Percentiles rank a stretch among this genome's conserved stretches.
These are phyloP conservation scores for Sphaerophoria taeniata DNA, from an alignment of 2,888 invertebrate species.

Conservation along the genomic window DNA sequence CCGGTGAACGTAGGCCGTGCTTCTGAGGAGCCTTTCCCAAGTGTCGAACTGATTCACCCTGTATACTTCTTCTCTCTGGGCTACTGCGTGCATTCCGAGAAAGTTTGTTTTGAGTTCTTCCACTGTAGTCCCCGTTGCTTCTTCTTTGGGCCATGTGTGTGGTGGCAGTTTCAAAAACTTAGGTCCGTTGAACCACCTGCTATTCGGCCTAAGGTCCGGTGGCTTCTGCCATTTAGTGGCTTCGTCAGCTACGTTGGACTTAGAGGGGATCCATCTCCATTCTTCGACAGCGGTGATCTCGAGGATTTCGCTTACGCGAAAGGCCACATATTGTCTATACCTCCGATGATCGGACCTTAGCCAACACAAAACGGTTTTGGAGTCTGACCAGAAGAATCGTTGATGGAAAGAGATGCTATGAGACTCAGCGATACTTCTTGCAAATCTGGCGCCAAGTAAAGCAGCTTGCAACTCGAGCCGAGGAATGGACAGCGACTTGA, in stretches of 20 bases:
- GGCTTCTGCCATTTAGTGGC: slow-evolving; percentile 11
- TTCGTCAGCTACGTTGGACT: slow-evolving; percentile 17
- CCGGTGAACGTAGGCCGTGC: neutral
- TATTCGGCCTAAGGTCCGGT: neutral
- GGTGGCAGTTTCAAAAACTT: neutral
- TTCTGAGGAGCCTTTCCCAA: neutral
- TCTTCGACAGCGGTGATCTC: neutral
- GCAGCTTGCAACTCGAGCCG: slow-evolving; percentile 69
- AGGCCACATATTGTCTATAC: neutral
- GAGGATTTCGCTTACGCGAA: neutral
- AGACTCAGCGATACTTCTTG: slow-evolving; percentile 27
- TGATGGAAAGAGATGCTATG: slow-evolving; percentile 37
- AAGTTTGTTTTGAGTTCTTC: neutral
- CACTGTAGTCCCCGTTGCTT: neutral
- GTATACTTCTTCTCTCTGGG: neutral
- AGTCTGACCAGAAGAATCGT: too few relatives aligned
- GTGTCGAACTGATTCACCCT: neutral
- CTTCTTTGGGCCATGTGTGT: neutral
- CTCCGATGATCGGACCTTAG: too few relatives aligned
- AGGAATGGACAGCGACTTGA: slow-evolving; percentile 62
- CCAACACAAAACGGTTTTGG: too few relatives aligned
- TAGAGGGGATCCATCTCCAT: slow-evolving; percentile 8
- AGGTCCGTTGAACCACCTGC: slow-evolving; percentile 23
- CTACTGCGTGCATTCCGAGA: neutral
- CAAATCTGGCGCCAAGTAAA: slow-evolving; percentile 50